Percentiles rank a stretch among this genome's conserved stretches.
Conservation (phyloP, 2,888 invertebrate genomes). For the Piscicola geometra region DNA sequence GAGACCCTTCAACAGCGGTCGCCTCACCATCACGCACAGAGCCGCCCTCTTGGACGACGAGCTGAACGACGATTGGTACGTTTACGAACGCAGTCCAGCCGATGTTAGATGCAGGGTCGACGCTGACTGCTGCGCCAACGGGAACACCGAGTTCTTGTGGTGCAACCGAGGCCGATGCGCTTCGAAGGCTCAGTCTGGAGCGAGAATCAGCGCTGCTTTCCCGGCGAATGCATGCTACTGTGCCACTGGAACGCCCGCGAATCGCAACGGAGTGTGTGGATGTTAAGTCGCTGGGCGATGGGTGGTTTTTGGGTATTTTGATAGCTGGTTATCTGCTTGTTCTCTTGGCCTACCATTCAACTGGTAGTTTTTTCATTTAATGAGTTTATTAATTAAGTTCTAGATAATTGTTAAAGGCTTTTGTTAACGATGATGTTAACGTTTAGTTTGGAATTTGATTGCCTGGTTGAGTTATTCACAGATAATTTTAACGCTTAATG, state of each 20-base stretch:
- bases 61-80: background rate
- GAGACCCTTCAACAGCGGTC: constrained; percentile 13
- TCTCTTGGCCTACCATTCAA: too few relatives aligned
- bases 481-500: too few relatives aligned
- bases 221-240: constrained; percentile 25
- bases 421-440: too few relatives aligned
- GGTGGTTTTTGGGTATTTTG: too few relatives aligned
- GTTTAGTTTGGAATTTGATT: too few relatives aligned
- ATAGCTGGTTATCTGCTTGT: too few relatives aligned
- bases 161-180: constrained; percentile 21
- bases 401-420: too few relatives aligned
- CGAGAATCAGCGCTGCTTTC: background rate
- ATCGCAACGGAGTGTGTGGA: constrained; percentile 2
- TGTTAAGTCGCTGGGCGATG: too few relatives aligned
- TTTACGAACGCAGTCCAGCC: constrained; percentile 19
- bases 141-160: constrained; percentile 16
- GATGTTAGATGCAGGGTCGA: constrained; percentile 7
- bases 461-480: too few relatives aligned
- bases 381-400: too few relatives aligned
- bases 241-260: background rate
- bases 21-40: constrained; percentile 11
- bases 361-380: too few relatives aligned
- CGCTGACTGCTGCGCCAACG: constrained; percentile 20
- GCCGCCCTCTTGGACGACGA: constrained; percentile 3
- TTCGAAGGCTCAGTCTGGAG: constrained; percentile 17